Conservation (phyloP, 2,888 invertebrate genomes). For the Zygothrica quintamaculata region DNA sequence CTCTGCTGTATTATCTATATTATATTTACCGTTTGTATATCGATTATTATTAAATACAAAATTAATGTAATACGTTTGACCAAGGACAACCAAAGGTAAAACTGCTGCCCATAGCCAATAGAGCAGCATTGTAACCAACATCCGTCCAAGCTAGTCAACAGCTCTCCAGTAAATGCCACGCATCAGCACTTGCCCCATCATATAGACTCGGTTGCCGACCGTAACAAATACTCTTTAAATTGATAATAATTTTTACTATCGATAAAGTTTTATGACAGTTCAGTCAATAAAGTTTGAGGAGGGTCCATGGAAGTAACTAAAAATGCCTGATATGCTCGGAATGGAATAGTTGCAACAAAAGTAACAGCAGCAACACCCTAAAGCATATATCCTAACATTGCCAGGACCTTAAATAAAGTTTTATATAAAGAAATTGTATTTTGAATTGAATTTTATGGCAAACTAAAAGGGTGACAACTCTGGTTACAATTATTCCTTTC, state of each 20-base stretch:
- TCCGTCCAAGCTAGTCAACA: not conserved
- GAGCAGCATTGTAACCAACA: conserved; percentile 30
- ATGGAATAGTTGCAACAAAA: no score
- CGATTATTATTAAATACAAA: conserved; percentile 63
- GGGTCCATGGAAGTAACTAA: no score
- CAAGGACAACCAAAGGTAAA: conserved; percentile 36
- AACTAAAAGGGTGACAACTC: not conserved
- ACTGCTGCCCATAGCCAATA: conserved; percentile 45
- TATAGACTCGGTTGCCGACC: conserved; percentile 49
- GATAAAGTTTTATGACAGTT: not conserved
- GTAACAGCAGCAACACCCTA: no score
- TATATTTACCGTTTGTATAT: not conserved
- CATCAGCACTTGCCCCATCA: conserved; percentile 31
- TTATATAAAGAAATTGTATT: not conserved
- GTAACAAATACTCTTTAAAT: conserved; percentile 28
- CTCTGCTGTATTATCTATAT: no score
- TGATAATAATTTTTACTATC: conserved; percentile 28
- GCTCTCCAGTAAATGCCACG: conserved; percentile 26
- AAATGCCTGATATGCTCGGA: no score
- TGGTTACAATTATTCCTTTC: no score
- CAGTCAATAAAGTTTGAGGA: conserved; percentile 6
- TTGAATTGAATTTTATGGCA: not conserved
- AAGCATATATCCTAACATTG: no score
- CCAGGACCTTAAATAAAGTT: no score
- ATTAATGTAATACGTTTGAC: conserved; percentile 66